phyloP scores from a whole-genome alignment of 1,140 invertebrate species.

The Sitophilus oryzae region DNA sequence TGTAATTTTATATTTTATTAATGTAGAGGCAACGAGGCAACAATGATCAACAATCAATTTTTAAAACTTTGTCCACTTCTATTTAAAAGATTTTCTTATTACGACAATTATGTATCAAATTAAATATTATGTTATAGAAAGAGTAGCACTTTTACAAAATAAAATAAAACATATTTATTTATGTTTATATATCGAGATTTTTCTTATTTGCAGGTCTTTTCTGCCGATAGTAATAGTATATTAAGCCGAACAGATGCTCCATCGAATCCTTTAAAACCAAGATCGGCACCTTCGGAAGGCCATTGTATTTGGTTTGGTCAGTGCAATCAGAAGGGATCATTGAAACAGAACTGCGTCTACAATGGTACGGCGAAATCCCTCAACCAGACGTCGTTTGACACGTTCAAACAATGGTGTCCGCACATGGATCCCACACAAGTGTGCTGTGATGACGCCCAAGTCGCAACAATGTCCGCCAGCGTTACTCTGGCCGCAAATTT shows the following conservation, averaged over 20 bases:
- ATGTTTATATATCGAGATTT: background rate
- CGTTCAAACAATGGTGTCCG: conserved; percentile 64
- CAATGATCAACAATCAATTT: too few species aligned
- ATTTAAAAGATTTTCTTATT: too few species aligned
- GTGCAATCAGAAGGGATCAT: conserved; percentile 47
- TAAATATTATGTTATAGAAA: too few species aligned
- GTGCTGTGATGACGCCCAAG: conserved; percentile 68
- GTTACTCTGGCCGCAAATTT: conserved; percentile 61
- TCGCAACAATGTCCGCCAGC: conserved; percentile 56
- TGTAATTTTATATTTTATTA: too few species aligned
- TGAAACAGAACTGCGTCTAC: conserved; percentile 62
- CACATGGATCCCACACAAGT: conserved; percentile 51
- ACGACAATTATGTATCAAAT: too few species aligned
- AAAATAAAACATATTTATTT: too few species aligned
- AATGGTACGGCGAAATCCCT: conserved; percentile 62
- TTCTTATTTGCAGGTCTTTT: conserved; percentile 30
- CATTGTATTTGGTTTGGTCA: conserved; percentile 76
- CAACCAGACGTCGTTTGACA: conserved; percentile 45
- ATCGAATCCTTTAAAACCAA: background rate
- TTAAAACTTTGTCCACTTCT: too few species aligned
- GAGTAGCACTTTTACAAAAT: too few species aligned
- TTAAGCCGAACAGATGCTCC: conserved; percentile 19
- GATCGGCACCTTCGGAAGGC: background rate
- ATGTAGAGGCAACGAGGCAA: too few species aligned
- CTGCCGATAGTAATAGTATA: conserved; percentile 33